Conservation (phyloP, 2,888 invertebrate species). For the Philaethria dido region DNA sequence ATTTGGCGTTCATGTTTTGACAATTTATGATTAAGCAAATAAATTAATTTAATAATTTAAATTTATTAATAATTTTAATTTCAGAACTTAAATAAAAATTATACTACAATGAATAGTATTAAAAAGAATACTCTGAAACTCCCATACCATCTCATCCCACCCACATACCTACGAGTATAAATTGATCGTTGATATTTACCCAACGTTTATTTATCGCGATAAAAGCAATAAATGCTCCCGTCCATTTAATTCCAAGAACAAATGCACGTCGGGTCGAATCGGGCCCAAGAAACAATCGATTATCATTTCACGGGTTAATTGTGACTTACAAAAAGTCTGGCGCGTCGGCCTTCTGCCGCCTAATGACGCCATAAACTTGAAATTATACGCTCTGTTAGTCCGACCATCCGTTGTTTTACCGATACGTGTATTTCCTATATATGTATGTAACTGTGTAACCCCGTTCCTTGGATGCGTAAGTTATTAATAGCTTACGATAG, state of each 20-base stretch:
- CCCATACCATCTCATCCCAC: not conserved
- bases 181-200: conserved; percentile 20
- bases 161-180: conserved; percentile 1
- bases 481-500: not conserved
- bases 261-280: conserved; percentile 52
- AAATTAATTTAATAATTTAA: too few species aligned
- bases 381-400: conserved; percentile 74
- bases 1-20: too few species aligned
- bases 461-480: not conserved
- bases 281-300: conserved; percentile 70
- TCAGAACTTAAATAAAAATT: not conserved
- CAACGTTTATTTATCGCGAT: conserved; percentile 22
- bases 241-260: conserved; percentile 47
- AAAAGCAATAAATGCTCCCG: conserved; percentile 39
- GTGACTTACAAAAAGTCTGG: conserved; percentile 68
- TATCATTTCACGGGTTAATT: conserved; percentile 77
- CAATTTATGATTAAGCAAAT: too few species aligned
- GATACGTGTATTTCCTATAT: conserved; percentile 45
- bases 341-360: conserved; percentile 62
- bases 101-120: not conserved
- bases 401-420: conserved; percentile 58
- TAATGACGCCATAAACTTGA: conserved; percentile 76
- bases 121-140: not conserved
- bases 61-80: too few species aligned
- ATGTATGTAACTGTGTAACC: not conserved